These are phyloP conservation scores for Sebastes miniatus DNA, from an alignment of 2,797 vertebrate genomes.

Conservation along the genomic window DNA sequence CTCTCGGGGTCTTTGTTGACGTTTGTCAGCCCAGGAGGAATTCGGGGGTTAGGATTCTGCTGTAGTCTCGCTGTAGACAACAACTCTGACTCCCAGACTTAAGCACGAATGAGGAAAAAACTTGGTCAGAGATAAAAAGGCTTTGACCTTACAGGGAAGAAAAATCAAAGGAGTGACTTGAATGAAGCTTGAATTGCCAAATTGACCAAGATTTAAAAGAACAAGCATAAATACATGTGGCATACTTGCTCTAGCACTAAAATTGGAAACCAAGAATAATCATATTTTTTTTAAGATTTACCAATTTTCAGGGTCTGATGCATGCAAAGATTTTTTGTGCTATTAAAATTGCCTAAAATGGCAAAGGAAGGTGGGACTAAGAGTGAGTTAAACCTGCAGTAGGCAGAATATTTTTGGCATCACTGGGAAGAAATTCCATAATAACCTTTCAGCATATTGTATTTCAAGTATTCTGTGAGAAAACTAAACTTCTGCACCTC, in stretches of 20 bases:
- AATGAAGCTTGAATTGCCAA: slow-evolving; percentile 60
- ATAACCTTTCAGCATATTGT: too few species aligned
- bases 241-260: background rate
- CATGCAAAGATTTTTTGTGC: background rate
- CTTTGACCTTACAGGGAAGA: slow-evolving; percentile 54
- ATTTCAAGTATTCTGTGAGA: too few species aligned
- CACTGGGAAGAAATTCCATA: fast-evolving
- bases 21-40: slow-evolving; percentile 79
- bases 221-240: background rate
- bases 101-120: slow-evolving; percentile 39
- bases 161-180: slow-evolving; percentile 60
- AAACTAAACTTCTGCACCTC: too few species aligned
- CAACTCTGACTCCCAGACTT: slow-evolving; percentile 65
- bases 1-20: slow-evolving; percentile 79
- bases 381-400: background rate
- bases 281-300: background rate
- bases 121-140: slow-evolving; percentile 43
- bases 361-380: background rate
- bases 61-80: slow-evolving; percentile 55
- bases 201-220: slow-evolving; percentile 31
- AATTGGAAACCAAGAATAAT: background rate
- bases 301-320: background rate
- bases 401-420: too few species aligned
- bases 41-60: slow-evolving; percentile 69
- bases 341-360: background rate